These are phyloP conservation scores for Tachina grossa DNA, from an alignment of 2,888 invertebrate species.

Conservation along the genomic window DNA sequence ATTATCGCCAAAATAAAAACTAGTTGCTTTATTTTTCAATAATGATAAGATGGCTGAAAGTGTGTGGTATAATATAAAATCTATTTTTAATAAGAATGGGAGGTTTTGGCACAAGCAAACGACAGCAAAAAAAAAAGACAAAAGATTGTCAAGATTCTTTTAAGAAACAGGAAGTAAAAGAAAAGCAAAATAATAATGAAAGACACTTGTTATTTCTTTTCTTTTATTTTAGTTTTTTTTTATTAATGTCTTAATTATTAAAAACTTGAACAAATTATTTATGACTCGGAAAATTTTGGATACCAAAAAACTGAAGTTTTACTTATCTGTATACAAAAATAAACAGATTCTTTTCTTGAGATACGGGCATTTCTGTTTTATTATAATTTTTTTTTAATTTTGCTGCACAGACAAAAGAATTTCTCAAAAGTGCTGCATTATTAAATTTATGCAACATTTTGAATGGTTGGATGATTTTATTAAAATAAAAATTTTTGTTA, in stretches of 20 bases:
- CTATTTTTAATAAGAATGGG: conserved; percentile 1
- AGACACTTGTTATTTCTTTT: conserved; percentile 18
- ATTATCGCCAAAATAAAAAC: conserved; percentile 50
- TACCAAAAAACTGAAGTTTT: conserved; percentile 31
- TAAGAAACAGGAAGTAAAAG: conserved; percentile 31
- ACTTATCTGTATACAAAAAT: conserved; percentile 42
- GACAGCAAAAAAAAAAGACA: not conserved
- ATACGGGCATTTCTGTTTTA: conserved; percentile 28
- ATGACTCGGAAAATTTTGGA: conserved; percentile 52
- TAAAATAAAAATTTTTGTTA: conserved; percentile 68
- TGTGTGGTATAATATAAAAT: conserved; percentile 19
- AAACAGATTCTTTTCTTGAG: conserved; percentile 30
- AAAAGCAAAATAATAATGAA: not conserved
- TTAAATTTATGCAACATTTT: conserved; percentile 71
- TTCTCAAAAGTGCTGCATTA: conserved; percentile 64
- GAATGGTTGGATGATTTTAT: conserved; percentile 69
- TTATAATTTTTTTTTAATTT: not conserved
- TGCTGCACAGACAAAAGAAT: conserved; percentile 10
- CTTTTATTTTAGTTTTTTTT: conserved; percentile 12
- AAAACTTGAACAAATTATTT: conserved; percentile 68
- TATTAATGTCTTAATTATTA: conserved; percentile 70
- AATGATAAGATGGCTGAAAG: conserved; percentile 1
- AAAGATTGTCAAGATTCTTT: conserved; percentile 9
- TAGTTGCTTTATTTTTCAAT: conserved; percentile 44
- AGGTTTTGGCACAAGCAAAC: conserved; percentile 40